phyloP scores from a whole-genome alignment of 2,113 vertebrate species.

The Neotoma lepida region DNA sequence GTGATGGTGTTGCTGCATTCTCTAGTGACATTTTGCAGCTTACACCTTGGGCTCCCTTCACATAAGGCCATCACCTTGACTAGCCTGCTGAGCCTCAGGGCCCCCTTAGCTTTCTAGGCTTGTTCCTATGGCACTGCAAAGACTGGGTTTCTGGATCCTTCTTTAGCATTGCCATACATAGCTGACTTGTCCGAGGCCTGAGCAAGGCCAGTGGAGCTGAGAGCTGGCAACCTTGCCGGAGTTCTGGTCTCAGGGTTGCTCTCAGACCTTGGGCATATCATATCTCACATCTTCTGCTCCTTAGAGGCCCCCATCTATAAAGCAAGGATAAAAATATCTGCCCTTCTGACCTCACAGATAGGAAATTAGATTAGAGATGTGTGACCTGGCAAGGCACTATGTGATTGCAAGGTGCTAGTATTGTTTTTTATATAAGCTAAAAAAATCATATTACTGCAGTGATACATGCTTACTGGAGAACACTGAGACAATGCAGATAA shows the following conservation, averaged over 20 bases:
- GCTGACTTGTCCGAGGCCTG: not conserved
- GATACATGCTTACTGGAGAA: constrained; percentile 40
- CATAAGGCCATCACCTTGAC: fast-evolving
- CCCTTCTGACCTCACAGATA: constrained; percentile 56
- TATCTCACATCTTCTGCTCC: not conserved
- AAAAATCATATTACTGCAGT: constrained; percentile 51
- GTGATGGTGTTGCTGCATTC: too few relatives aligned
- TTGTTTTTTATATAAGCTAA: constrained; percentile 47
- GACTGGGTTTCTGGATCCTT: not conserved
- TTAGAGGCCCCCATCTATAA: constrained; percentile 14
- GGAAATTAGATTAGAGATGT: constrained; percentile 65
- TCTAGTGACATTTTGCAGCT: not conserved
- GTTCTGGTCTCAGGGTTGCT: not conserved
- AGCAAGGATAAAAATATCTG: constrained; percentile 57
- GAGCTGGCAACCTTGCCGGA: not conserved
- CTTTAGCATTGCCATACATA: not conserved
- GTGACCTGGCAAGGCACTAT: not conserved
- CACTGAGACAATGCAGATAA: constrained; percentile 64
- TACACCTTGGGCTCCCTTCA: not conserved
- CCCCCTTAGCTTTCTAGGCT: not conserved
- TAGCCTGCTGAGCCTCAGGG: fast-evolving
- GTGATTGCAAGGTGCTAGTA: constrained; percentile 54
- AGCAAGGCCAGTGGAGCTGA: not conserved
- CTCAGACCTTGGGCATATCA: not conserved
- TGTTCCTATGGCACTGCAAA: not conserved